A percentile compares a stretch with the other conserved stretches of the same genome.
Evolutionary conservation across 2,888 invertebrate species (phyloP).

Genomic region (Drosophila meridiana): DNA sequence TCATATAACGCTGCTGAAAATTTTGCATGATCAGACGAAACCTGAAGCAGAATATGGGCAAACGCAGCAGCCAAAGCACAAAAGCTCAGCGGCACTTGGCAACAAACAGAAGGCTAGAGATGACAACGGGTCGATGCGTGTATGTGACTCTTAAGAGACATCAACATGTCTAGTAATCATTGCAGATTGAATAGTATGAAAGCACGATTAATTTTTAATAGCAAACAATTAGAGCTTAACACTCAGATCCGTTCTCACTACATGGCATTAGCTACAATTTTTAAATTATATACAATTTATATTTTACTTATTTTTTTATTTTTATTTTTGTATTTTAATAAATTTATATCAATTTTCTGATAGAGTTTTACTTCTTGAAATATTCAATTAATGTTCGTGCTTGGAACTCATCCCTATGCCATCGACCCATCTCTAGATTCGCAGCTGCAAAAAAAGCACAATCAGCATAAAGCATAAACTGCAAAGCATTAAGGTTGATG

Average conservation of each 20-base stretch:
- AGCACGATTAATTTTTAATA: background rate
- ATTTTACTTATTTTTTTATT: background rate
- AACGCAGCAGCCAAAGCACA: constrained; percentile 54
- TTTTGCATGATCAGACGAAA: constrained; percentile 71
- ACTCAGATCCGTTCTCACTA: no score
- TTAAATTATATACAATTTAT: no score
- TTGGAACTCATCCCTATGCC: background rate
- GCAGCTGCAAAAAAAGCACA: constrained; percentile 6
- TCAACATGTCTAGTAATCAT: background rate
- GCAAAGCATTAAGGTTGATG: constrained; percentile 33
- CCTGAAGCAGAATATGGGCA: constrained; percentile 45
- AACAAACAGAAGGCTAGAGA: constrained; percentile 51
- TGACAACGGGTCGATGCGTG: background rate
- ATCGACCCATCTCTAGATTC: background rate
- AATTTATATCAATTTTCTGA: background rate
- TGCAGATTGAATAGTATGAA: background rate
- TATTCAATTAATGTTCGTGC: background rate
- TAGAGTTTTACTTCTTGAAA: no score
- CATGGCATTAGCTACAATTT: no score
- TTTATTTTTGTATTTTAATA: background rate
- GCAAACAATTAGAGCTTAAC: background rate
- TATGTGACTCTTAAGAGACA: background rate
- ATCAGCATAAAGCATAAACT: constrained; percentile 35
- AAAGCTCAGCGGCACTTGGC: constrained; percentile 58
- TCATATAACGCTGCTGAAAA: constrained; percentile 58